Conservation (phyloP, 2,888 invertebrate genomes). For the Diarsia dahlii region DNA sequence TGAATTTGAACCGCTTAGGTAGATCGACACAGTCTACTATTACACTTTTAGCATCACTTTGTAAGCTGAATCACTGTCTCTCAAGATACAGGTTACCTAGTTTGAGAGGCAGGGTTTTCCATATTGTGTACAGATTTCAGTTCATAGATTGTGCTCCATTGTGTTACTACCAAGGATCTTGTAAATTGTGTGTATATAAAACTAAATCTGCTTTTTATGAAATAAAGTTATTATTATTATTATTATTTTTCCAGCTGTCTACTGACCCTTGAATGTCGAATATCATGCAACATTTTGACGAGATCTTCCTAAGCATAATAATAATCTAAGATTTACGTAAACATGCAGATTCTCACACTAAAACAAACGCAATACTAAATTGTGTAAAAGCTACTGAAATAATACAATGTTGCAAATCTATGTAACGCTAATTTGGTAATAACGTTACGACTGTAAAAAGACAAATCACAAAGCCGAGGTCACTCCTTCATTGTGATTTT, state of each 20-base stretch:
- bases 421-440: not conserved
- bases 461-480: not conserved
- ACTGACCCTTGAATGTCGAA: constrained; percentile 17
- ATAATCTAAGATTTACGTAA: constrained; percentile 33
- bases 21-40: too few relatives aligned
- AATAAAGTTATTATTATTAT: too few relatives aligned
- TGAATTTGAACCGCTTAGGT: too few relatives aligned
- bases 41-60: too few relatives aligned
- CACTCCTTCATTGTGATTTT: not conserved
- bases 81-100: too few relatives aligned
- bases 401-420: constrained; percentile 17
- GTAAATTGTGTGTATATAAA: too few relatives aligned
- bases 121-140: too few relatives aligned
- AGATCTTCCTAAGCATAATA: not conserved
- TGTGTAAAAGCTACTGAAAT: constrained; percentile 19
- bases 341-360: constrained; percentile 38
- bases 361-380: constrained; percentile 4
- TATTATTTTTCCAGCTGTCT: not conserved
- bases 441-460: not conserved
- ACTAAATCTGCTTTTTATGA: too few relatives aligned
- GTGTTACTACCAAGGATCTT: too few relatives aligned
- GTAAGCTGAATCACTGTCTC: too few relatives aligned
- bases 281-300: not conserved
- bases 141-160: too few relatives aligned
- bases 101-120: too few relatives aligned